A percentile compares a stretch with the other conserved stretches of the same genome.
Evolutionary conservation across 2,113 vertebrate genomes (phyloP).

Genomic region (Ia io): DNA sequence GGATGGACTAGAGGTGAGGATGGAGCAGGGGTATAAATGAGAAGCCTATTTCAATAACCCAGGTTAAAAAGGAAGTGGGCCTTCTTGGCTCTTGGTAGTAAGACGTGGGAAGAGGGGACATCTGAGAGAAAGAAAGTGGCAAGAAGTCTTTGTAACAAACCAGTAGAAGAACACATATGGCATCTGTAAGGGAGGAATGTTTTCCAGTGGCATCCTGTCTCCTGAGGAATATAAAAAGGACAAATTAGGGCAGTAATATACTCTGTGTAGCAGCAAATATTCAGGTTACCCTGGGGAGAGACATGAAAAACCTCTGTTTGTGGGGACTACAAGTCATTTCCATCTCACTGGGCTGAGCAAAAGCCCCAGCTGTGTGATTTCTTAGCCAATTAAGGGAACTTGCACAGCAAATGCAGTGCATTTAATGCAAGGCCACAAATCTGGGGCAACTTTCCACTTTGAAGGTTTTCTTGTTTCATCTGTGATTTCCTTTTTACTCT

Average conservation of each 20-base stretch:
- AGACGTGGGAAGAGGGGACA: neutral
- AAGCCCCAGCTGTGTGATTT: conserved; percentile 30
- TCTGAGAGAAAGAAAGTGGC: neutral
- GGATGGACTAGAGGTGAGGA: neutral
- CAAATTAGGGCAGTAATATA: conserved; percentile 35
- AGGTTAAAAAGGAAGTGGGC: neutral
- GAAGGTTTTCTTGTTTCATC: conserved; percentile 52
- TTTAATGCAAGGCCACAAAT: conserved; percentile 48
- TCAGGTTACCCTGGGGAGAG: neutral
- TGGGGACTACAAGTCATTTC: neutral
- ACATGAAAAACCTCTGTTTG: conserved; percentile 19
- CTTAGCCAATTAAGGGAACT: conserved; percentile 46
- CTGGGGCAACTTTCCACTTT: conserved; percentile 34
- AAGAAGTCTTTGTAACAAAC: neutral
- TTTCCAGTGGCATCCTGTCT: conserved; percentile 10
- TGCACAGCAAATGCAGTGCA: neutral
- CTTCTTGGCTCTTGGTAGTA: neutral
- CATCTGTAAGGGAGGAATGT: neutral
- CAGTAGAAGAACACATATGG: neutral
- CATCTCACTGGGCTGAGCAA: conserved; percentile 1
- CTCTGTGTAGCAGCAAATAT: conserved; percentile 43
- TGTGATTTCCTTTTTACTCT: neutral
- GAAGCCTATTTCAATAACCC: neutral
- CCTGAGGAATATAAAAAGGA: conserved; percentile 37
- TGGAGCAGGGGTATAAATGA: neutral